Base-by-base conservation (phyloP, 2,113 vertebrate species). In the Petromus typicus region DNA sequence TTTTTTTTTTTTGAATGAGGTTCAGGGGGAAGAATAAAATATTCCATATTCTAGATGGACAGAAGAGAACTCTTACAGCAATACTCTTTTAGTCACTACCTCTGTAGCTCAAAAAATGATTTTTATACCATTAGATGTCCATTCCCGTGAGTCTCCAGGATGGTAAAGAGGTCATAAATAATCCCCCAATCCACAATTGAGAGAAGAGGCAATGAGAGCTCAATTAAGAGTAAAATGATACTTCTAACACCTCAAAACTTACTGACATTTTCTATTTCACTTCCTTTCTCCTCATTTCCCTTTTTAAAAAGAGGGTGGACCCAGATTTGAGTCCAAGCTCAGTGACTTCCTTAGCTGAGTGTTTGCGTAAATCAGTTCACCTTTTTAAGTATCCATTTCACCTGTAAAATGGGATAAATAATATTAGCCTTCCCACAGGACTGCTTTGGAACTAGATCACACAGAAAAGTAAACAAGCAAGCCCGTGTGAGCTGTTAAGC, bases 31-130 rank as follows among this genome's bases (percentile, higher is more conserved):
- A 18, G 82, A 92, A 76, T 56, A 75, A 80, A 87, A 89, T 86
- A 10, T 92, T 87, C 51, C 80, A 89, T 69, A 75, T 57, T 90
- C 48, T 59, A 92, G 67, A 91, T 57, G 48, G 86, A 91, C 57
- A 18, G 88, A 67, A 85, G 48, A 79, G 12, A 73, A n/a, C 48
- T 76, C 71, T 81, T 51, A 63, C 63, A 48, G 71, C 71, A 30
- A 86, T n/a, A 86, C 22, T 37, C 37, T 34, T 86, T 95, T 89
- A 86, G 61, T 86, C 57, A 59, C 91, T 75, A 57, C 22, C 32
- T 95, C 69, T 79, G 61, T 32, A 51, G 85, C 81, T 87, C 63
- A 95, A 75, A 71, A 91, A 93, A 86, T 91, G 1, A 95, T 87
- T 95, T 93, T 48, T 30, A 71, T 32, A 64, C 20, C 75, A 64